phyloP scores from a whole-genome alignment of 2,888 invertebrate species.

The Pecten maximus region DNA sequence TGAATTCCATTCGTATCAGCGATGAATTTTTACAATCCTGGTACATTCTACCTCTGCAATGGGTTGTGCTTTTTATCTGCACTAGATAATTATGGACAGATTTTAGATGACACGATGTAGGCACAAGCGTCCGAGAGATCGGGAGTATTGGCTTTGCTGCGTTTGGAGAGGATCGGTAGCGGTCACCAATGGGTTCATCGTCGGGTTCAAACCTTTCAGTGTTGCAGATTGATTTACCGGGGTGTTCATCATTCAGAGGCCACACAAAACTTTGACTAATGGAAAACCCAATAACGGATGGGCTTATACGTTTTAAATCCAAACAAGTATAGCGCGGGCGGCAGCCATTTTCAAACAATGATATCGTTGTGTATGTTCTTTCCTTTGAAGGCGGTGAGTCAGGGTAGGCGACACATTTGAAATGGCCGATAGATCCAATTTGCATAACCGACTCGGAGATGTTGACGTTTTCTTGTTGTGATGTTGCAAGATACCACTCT shows the following conservation, averaged over 20 bases:
- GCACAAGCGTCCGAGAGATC: constrained; percentile 45
- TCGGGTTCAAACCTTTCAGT: constrained; percentile 67
- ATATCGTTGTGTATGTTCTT: constrained; percentile 68
- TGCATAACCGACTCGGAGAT: constrained; percentile 61
- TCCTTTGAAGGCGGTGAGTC: constrained; percentile 61
- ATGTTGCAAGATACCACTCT: constrained; percentile 62
- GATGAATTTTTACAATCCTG: constrained; percentile 68
- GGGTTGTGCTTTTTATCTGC: constrained; percentile 59
- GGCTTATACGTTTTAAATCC: constrained; percentile 62
- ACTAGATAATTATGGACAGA: constrained; percentile 63
- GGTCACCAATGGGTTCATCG: constrained; percentile 67
- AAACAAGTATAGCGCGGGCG: constrained; percentile 75
- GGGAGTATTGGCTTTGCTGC: constrained; percentile 68
- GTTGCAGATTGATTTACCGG: constrained; percentile 63
- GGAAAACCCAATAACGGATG: constrained; percentile 66
- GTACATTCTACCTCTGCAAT: constrained; percentile 70
- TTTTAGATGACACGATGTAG: constrained; percentile 65
- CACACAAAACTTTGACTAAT: constrained; percentile 70
- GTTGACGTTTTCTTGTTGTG: constrained; percentile 54
- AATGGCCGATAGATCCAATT: constrained; percentile 66
- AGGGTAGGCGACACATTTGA: constrained; percentile 67
- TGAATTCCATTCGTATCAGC: constrained; percentile 66
- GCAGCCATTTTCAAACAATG: constrained; percentile 73
- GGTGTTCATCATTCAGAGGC: constrained; percentile 61
- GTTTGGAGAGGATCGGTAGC: constrained; percentile 63